phyloP scores from a whole-genome alignment of 23 tunicate species.

The Styela clava region DNA sequence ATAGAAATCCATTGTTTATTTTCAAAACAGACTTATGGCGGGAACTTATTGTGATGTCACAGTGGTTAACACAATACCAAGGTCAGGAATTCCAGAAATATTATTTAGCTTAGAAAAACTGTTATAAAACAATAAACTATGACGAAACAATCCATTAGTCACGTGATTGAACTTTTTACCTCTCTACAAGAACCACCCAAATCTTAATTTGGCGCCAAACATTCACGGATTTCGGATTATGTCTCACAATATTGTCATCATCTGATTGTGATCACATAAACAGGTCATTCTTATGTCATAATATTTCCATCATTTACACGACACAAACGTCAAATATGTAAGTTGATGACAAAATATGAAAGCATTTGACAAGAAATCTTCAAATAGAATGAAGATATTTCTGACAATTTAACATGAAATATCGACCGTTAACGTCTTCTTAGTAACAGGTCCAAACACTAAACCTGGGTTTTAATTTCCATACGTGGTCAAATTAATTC shows the following conservation, averaged over 20 bases:
- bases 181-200: neutral
- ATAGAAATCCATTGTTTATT: neutral
- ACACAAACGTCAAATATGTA: neutral
- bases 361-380: no score
- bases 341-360: neutral
- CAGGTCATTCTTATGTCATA: neutral
- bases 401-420: no score
- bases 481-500: no score
- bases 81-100: neutral
- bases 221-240: neutral
- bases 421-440: no score
- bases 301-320: neutral
- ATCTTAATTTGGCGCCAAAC: neutral
- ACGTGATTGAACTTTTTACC: neutral
- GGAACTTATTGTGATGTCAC: neutral
- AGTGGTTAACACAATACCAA: neutral
- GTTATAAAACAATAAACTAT: no score
- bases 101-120: no score
- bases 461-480: no score
- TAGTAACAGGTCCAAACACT: no score
- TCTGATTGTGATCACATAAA: neutral
- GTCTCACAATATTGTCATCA: neutral
- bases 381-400: no score
- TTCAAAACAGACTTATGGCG: neutral
- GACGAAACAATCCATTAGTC: neutral